Evolutionary conservation across 2,797 vertebrate species (phyloP).

Genomic region (Moxostoma hubbsi): DNA sequence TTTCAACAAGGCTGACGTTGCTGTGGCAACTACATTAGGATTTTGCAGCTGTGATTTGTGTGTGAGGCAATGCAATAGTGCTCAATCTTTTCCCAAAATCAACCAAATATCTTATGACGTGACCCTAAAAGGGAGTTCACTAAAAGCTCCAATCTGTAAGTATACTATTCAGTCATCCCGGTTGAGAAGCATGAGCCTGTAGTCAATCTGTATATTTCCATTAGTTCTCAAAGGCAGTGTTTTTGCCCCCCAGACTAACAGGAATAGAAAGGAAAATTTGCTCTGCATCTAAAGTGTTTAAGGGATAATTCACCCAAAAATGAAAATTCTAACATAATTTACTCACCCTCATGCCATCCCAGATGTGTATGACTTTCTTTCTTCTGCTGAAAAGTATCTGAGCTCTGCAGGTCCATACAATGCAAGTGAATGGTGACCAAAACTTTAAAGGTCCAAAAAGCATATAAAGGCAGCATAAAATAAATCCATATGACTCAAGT

Average conservation of each 20-base stretch:
- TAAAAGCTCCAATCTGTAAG: background rate
- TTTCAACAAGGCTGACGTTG: conserved; percentile 28
- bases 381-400: too few species aligned
- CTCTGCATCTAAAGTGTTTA: background rate
- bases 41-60: conserved; percentile 11
- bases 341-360: too few species aligned
- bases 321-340: too few species aligned
- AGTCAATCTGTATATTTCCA: background rate
- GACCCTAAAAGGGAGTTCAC: background rate
- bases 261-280: background rate
- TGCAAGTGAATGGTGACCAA: too few species aligned
- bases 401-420: too few species aligned
- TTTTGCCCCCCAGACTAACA: background rate
- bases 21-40: conserved; percentile 36
- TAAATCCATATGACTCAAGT: too few species aligned
- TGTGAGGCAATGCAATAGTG: background rate
- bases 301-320: too few species aligned
- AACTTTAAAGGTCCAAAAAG: too few species aligned
- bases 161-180: background rate
- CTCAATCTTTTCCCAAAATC: conserved; percentile 10
- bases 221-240: background rate
- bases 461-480: too few species aligned
- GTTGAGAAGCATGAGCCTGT: background rate
- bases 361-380: too few species aligned
- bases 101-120: background rate